These are phyloP conservation scores for Petrolisthes cinctipes DNA, from an alignment of 2,888 invertebrate species.

Conservation along the genomic window DNA sequence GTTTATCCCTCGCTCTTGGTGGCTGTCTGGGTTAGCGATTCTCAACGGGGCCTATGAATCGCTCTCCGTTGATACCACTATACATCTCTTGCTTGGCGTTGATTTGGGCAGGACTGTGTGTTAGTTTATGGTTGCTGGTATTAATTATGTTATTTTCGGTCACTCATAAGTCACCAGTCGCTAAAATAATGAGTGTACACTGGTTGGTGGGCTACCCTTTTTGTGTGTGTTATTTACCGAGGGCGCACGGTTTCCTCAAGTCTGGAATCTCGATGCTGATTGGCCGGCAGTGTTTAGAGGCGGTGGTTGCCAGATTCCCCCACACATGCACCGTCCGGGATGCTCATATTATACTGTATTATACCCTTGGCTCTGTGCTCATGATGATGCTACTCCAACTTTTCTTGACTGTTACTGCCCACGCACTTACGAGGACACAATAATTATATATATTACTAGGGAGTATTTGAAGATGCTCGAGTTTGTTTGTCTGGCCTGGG, in stretches of 20 bases:
- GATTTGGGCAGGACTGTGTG: background rate
- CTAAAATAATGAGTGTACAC: conserved; percentile 28
- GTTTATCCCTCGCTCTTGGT: conserved; percentile 43
- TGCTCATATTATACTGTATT: too few species aligned
- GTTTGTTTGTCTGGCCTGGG: too few species aligned
- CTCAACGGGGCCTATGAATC: too few species aligned
- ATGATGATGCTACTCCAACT: too few species aligned
- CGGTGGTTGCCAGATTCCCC: too few species aligned
- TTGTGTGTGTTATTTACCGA: conserved; percentile 60
- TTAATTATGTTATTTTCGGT: background rate
- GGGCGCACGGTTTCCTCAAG: conserved; percentile 58
- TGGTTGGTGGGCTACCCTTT: conserved; percentile 57
- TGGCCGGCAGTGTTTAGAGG: conserved; percentile 51
- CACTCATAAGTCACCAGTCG: background rate
- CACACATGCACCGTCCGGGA: too few species aligned
- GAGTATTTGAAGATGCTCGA: too few species aligned
- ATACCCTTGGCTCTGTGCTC: too few species aligned
- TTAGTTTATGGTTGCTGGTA: background rate
- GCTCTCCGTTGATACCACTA: background rate
- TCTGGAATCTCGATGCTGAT: conserved; percentile 52
- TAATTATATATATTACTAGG: too few species aligned
- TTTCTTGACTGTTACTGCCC: too few species aligned
- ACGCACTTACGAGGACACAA: too few species aligned
- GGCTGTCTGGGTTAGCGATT: conserved; percentile 37
- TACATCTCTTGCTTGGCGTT: background rate